Evolutionary conservation across 1,140 invertebrate genomes (phyloP).

Genomic region (Centruroides sculpturatus): DNA sequence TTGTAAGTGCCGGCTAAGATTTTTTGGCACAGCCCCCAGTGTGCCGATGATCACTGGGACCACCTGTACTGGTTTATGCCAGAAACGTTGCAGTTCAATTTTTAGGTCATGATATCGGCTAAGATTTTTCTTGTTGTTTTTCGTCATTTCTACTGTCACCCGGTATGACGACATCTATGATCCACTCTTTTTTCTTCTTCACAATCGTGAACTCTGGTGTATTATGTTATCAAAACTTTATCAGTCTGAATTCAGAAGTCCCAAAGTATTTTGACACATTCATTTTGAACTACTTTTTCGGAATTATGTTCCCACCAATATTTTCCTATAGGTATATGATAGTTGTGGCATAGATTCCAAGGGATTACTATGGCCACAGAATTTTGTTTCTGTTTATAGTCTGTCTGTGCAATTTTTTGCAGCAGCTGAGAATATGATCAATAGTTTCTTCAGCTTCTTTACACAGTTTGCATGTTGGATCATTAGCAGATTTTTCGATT

Average conservation of each 20-base stretch:
- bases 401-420: neutral
- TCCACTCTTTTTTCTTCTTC: too few relatives aligned
- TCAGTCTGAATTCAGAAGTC: neutral
- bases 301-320: neutral
- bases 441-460: neutral
- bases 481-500: neutral
- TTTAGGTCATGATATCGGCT: too few relatives aligned
- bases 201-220: too few relatives aligned
- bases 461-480: neutral
- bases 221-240: neutral
- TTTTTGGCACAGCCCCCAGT: too few relatives aligned
- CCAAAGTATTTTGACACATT: neutral
- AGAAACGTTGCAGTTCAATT: too few relatives aligned
- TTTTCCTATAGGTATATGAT: neutral
- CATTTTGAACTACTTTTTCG: neutral
- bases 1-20: too few relatives aligned
- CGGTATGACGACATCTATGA: too few relatives aligned
- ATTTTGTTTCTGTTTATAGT: neutral
- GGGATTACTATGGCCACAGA: neutral
- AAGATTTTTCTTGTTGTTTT: too few relatives aligned
- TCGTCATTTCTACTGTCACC: too few relatives aligned
- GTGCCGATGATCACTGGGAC: too few relatives aligned
- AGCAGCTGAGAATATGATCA: neutral
- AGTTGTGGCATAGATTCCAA: neutral
- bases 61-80: too few relatives aligned